Evolutionary conservation across 2,888 invertebrate genomes (phyloP), one percentile per base, ranked within the genome.

Genomic region (Muschampia plurimacula): DNA sequence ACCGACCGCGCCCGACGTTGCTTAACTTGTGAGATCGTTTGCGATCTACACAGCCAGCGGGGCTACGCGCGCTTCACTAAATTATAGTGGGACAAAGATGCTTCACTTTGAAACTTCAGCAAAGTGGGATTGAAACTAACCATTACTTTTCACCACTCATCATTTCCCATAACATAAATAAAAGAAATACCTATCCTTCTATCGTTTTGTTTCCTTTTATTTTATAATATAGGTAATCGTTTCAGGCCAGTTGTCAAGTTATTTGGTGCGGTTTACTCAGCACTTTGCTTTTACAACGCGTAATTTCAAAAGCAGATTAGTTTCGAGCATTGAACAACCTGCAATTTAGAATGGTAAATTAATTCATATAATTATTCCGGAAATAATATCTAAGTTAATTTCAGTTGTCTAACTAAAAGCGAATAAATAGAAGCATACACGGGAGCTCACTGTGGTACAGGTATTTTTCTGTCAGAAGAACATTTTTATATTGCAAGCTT

Each of bases 301-400:
- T 67, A 67, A 66, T 66, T 66, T 52, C 4, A 22, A 66, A 52
- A 36, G 49, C 52, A 52, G 52, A 52, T 66, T 66, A 52, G 52
- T 66, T 52, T 66, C 22, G 66, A 36, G 36, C 36, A 62, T 62
- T 62, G 62, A 39, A 36, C 62, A 62, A 62, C 13, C 55, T 36
- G 67, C 65, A 67, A 55, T 71, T 74, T 64, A 5, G 52, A 49
- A 75, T 55, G 71, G 66, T 75, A 74, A 75, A 75, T 74, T 74
- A 76, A 80, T 78, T 76, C 74, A 57, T 70, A 57, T 80, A 80
- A 80, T 80, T 76, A 74, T 78, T 75, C 76, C 78, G 82, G 82
- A 81, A 81, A 79, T 69, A 59, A 39, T 59, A 22, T 32, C 46
- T n/a, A 39, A 12, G 28, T 8, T 13, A 8, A 13, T 0, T 60